These are phyloP conservation scores for Plecotus auritus DNA, from an alignment of 2,113 vertebrate species.

Conservation along the genomic window DNA sequence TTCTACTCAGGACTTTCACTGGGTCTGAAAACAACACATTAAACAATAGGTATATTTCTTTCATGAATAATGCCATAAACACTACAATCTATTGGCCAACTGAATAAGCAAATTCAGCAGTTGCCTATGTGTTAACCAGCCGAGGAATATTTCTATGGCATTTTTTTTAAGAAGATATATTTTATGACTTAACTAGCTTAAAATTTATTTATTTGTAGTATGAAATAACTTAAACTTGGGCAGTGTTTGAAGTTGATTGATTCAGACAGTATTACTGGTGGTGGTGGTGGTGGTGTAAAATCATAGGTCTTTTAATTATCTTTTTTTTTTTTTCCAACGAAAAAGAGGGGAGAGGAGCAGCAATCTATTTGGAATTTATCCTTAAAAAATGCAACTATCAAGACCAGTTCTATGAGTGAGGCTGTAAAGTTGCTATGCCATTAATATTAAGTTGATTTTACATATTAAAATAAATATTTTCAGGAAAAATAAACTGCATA, in stretches of 20 bases:
- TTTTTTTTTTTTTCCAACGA: background rate
- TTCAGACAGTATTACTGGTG: background rate
- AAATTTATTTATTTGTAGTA: conserved; percentile 3
- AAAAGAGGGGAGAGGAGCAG: background rate
- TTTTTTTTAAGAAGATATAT: background rate
- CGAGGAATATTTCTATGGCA: background rate
- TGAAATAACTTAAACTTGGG: background rate
- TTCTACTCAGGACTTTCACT: background rate
- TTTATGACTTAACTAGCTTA: conserved; percentile 12
- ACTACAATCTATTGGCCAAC: background rate
- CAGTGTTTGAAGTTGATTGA: background rate
- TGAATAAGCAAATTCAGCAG: conserved; percentile 46
- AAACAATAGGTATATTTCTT: conserved; percentile 25
- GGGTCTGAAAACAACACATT: conserved; percentile 7
- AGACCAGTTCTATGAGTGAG: background rate
- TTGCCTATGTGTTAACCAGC: background rate
- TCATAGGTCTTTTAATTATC: background rate
- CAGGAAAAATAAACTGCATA: background rate
- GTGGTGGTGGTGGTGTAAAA: background rate
- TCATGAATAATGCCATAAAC: conserved; percentile 47
- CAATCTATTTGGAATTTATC: background rate
- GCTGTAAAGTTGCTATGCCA: background rate
- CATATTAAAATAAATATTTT: background rate
- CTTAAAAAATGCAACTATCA: background rate
- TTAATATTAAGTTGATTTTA: background rate